Percentiles rank a stretch among this genome's conserved stretches.
Evolutionary conservation across 2,888 invertebrate species (phyloP).

Genomic region (Buathra laborator): DNA sequence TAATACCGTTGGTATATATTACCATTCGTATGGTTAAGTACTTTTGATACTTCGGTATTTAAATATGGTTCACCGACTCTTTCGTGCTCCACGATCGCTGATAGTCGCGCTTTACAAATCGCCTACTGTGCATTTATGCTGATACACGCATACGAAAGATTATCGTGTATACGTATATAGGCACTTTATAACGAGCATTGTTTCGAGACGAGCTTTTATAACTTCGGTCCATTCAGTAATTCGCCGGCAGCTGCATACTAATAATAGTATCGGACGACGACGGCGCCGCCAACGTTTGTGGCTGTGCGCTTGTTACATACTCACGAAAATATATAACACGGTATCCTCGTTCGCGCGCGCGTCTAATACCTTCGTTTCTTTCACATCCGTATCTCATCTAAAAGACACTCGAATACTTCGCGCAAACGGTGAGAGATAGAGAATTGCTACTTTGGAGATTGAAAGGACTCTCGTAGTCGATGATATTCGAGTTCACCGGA

Average conservation of each 20-base stretch:
- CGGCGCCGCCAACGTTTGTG: constrained; percentile 68
- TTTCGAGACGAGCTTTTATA: constrained; percentile 75
- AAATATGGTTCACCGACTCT: constrained; percentile 16
- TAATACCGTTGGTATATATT: constrained; percentile 12
- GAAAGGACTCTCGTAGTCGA: constrained; percentile 8
- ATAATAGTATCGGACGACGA: constrained; percentile 81
- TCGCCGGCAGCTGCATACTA: constrained; percentile 82
- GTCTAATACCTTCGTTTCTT: constrained; percentile 33
- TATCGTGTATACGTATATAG: constrained; percentile 15
- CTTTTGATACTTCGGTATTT: constrained; percentile 3
- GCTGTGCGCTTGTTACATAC: constrained; percentile 24
- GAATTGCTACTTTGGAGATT: constrained; percentile 12
- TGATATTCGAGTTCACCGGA: constrained; percentile 24
- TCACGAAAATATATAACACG: constrained; percentile 36
- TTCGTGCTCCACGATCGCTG: constrained; percentile 24
- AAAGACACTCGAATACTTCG: background rate
- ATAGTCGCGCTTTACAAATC: constrained; percentile 39
- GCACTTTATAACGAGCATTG: constrained; percentile 71
- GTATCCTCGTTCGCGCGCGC: constrained; percentile 44
- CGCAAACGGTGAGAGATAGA: constrained; percentile 3
- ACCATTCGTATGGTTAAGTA: background rate
- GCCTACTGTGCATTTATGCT: constrained; percentile 17
- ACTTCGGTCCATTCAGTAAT: constrained; percentile 81
- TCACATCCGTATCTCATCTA: background rate
- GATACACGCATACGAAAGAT: constrained; percentile 2